Evolutionary conservation across 2,888 invertebrate species (phyloP).

Genomic region (Muschampia plurimacula): DNA sequence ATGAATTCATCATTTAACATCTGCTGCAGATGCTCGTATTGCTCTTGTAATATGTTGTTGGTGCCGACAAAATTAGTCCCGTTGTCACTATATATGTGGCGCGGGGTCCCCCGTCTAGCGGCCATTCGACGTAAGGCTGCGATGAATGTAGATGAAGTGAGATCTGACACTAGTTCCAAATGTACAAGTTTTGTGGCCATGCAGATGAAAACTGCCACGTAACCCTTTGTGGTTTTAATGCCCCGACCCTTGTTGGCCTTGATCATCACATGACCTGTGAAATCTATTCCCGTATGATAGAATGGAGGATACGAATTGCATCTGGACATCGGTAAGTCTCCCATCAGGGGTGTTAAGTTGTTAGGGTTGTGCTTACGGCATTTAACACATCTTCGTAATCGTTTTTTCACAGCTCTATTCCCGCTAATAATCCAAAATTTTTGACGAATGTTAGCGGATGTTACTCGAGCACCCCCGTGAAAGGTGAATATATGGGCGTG

Average conservation of each 20-base stretch:
- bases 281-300: too few relatives aligned
- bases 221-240: background rate
- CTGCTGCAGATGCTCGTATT: too few relatives aligned
- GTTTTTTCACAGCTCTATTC: slow-evolving; percentile 36
- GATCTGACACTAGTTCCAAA: slow-evolving; percentile 8
- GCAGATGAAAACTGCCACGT: too few relatives aligned
- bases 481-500: too few relatives aligned
- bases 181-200: background rate
- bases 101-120: slow-evolving; percentile 2
- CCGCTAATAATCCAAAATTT: slow-evolving; percentile 44
- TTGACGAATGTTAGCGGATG: slow-evolving; percentile 39
- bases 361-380: slow-evolving; percentile 39
- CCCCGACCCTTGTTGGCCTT: slow-evolving; percentile 10
- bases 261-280: background rate
- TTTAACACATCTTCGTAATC: slow-evolving; percentile 33
- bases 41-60: background rate
- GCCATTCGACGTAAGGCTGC: background rate
- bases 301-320: slow-evolving; percentile 10
- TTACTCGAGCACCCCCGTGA: slow-evolving; percentile 44
- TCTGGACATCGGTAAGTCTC: slow-evolving; percentile 41
- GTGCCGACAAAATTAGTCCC: slow-evolving; percentile 19
- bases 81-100: slow-evolving; percentile 16
- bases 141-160: background rate
- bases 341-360: slow-evolving; percentile 43
- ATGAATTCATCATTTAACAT: too few relatives aligned